Base-by-base conservation (phyloP, 2,113 vertebrate species). In the Mystacornis crossleyi region DNA sequence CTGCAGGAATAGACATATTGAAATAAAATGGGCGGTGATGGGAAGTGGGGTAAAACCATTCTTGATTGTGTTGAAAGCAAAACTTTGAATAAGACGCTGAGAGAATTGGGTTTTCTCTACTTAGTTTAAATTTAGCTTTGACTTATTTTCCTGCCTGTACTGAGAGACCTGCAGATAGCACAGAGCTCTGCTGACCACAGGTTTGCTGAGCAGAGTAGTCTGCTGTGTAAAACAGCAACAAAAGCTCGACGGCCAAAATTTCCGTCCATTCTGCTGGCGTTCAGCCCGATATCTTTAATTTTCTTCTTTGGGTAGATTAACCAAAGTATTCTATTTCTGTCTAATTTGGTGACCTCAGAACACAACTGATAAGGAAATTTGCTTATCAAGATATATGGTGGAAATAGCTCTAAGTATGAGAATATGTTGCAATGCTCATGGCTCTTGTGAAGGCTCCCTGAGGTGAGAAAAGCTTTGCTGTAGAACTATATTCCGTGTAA, bases 231-330 rank as follows among this genome's bases (percentile, higher is more conserved):
- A 75, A 50, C 6, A 81, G 36, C 51, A 31, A 21, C 8, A 48
- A 29, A 67, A 86, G 14, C 29, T 13, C 0, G 2, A 34, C 23
- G 40, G 20, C 18, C 26, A 42, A 62, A 88, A 54, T 38, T 70
- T n/a, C 62, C 1, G 0, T 33, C 25, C 34, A 12, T 26, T 50
- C 31, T 0, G 2, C 45, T 70, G 17, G 10, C 5, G 4, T n/a
- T 67, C 65, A 66, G 64, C 33, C 38, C 12, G n/a, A 15, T 24
- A 50, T 14, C 42, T 81, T 84, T 33, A 20, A 38, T 43, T 77
- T 91, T 65, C 28, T 67, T 53, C 42, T 72, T 45, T 24, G 18
- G 29, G 34, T 19, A 72, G 51, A 23, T 73, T 60, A 72, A 64
- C 18, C 29, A 21, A 58, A 71, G 38, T 23, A n/a, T 14, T 82